These are phyloP conservation scores for Rhineura floridana DNA, from an alignment of 2,113 vertebrate genomes.

Conservation along the genomic window DNA sequence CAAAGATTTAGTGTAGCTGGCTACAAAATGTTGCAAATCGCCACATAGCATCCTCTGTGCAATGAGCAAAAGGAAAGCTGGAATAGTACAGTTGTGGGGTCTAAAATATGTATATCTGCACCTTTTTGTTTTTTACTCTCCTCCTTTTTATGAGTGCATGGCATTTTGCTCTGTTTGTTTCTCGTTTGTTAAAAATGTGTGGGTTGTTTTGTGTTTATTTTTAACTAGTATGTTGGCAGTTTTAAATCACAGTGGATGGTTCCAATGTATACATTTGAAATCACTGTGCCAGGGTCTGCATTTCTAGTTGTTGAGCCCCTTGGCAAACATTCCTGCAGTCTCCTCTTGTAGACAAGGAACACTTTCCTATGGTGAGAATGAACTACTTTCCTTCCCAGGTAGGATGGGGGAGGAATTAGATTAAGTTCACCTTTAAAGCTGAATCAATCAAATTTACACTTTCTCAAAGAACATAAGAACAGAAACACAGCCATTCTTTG, in stretches of 20 bases:
- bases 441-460: too few relatives aligned
- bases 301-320: not conserved
- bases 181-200: not conserved
- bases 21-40: conserved; percentile 51
- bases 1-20: conserved; percentile 16
- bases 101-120: too few relatives aligned
- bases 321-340: not conserved
- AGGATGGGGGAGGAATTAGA: too few relatives aligned
- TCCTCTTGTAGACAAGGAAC: not conserved
- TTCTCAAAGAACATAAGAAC: too few relatives aligned
- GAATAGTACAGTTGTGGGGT: not conserved
- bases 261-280: not conserved
- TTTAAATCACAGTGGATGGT: not conserved
- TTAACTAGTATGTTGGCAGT: not conserved
- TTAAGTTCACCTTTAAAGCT: too few relatives aligned
- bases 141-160: too few relatives aligned
- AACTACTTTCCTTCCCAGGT: not conserved
- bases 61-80: not conserved
- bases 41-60: not conserved
- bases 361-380: not conserved
- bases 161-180: not conserved
- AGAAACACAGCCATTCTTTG: too few relatives aligned
- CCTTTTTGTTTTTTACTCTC: too few relatives aligned
- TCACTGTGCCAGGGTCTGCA: not conserved
- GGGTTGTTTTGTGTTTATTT: not conserved